These are phyloP conservation scores for Eupithecia exiguata DNA, from an alignment of 2,888 invertebrate species.

Conservation along the genomic window DNA sequence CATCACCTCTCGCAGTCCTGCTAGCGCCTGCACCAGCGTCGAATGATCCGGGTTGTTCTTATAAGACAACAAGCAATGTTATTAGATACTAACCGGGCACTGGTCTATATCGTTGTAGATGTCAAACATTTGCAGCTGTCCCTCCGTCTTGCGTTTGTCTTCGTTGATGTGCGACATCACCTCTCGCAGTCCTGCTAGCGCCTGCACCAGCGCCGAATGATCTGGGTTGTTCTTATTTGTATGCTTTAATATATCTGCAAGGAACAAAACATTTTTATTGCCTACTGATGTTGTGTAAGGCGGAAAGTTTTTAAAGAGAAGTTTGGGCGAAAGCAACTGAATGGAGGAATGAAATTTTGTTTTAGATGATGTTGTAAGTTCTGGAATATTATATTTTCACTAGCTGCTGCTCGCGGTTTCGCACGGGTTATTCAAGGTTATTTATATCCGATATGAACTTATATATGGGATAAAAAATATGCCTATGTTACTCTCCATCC, in stretches of 20 bases:
- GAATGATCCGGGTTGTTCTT: conserved; percentile 92
- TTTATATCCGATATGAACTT: too few species aligned
- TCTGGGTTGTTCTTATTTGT: conserved; percentile 95
- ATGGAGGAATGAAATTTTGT: neutral
- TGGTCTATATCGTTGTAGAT: conserved; percentile 99
- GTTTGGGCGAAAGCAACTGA: neutral
- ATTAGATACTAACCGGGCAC: conserved; percentile 88
- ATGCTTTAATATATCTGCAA: conserved; percentile 94
- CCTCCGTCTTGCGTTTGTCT: conserved; percentile 98
- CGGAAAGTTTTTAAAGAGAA: neutral
- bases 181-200: conserved; percentile 94
- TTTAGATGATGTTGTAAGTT: neutral
- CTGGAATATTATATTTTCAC: neutral
- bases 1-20: conserved; percentile 96
- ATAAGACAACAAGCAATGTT: neutral
- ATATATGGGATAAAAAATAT: too few species aligned
- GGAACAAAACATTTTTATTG: neutral
- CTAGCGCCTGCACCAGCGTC: conserved; percentile 92
- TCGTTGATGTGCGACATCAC: conserved; percentile 99
- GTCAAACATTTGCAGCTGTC: conserved; percentile 97
- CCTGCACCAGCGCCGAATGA: conserved; percentile 91
- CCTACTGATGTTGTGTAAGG: neutral
- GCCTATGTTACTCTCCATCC: too few species aligned
- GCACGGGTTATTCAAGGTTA: too few species aligned
- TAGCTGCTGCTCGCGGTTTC: too few species aligned